phyloP scores from a whole-genome alignment of 2,797 vertebrate species.

The Paramormyrops hopkinsi region DNA sequence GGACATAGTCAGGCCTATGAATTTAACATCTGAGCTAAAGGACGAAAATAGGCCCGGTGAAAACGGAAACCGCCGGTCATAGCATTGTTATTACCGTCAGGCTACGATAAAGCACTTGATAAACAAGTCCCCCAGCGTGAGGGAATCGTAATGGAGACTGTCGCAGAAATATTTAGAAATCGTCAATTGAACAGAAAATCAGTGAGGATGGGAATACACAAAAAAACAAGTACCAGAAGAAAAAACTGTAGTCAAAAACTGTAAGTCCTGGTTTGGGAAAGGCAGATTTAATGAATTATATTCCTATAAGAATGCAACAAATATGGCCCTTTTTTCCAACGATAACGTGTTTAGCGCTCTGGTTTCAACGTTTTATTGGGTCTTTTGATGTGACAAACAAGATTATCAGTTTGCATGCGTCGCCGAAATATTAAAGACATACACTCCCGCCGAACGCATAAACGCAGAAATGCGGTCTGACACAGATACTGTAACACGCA shows the following conservation, averaged over 20 bases:
- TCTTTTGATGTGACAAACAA: constrained; percentile 17
- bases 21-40: background rate
- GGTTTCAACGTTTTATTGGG: background rate
- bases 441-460: background rate
- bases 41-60: background rate
- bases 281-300: background rate
- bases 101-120: background rate
- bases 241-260: background rate
- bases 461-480: constrained; percentile 1
- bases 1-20: too few relatives aligned
- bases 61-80: background rate
- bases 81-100: background rate
- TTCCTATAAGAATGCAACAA: background rate
- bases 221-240: background rate
- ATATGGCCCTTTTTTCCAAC: background rate
- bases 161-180: background rate
- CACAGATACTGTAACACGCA: constrained; percentile 13
- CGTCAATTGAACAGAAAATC: background rate
- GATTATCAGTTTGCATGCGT: background rate
- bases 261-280: background rate
- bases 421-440: background rate
- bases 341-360: background rate
- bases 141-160: background rate
- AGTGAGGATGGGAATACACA: background rate
- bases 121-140: background rate